Conservation (phyloP, 2,797 vertebrate genomes). For the Chrysocyon brachyurus region DNA sequence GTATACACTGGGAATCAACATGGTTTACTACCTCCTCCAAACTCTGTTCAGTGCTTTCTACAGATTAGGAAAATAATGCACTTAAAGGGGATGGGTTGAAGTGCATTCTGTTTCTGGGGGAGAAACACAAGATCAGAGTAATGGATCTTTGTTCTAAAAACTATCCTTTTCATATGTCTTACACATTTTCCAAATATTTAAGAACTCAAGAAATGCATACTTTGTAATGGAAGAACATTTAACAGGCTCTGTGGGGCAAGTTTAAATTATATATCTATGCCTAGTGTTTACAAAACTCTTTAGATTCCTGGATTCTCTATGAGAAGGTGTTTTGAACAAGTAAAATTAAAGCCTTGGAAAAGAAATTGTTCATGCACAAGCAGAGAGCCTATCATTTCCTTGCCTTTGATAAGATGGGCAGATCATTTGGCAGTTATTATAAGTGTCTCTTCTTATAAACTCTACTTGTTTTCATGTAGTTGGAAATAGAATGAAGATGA, state of each 20-base stretch:
- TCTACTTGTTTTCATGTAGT: background rate
- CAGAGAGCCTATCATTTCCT: background rate
- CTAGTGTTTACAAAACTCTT: background rate
- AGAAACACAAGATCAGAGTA: background rate
- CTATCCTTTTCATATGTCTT: background rate
- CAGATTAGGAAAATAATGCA: background rate
- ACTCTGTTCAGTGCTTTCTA: background rate
- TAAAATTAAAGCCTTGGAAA: background rate
- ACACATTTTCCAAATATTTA: constrained; percentile 31
- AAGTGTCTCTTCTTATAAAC: constrained; percentile 44
- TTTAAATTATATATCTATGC: background rate
- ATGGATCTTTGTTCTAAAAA: constrained; percentile 45
- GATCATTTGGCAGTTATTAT: background rate
- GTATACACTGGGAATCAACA: background rate
- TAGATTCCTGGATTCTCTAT: background rate
- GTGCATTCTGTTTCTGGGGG: background rate
- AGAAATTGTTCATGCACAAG: background rate
- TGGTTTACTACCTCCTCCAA: background rate
- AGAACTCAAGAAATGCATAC: constrained; percentile 11
- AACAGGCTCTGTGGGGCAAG: background rate
- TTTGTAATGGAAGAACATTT: background rate
- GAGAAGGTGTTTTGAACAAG: background rate
- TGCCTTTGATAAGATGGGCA: constrained; percentile 24
- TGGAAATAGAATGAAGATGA: background rate
- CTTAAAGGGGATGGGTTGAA: background rate